Conservation (phyloP, 2,888 invertebrate genomes). For the Diarsia rubi region DNA sequence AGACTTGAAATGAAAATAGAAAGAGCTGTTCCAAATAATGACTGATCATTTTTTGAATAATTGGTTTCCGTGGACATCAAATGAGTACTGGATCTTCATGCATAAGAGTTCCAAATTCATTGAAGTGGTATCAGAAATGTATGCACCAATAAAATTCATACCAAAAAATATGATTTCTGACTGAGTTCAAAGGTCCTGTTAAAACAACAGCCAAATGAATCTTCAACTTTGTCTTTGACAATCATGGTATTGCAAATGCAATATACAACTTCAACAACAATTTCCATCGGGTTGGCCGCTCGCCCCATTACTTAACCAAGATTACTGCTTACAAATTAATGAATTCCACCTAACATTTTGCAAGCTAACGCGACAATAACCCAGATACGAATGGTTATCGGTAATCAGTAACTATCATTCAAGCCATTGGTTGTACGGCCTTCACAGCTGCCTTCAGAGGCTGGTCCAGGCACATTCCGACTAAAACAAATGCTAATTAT, state of each 20-base stretch:
- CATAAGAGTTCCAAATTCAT: not conserved
- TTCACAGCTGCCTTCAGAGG: slow-evolving; percentile 68
- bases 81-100: not conserved
- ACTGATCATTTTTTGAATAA: not conserved
- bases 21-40: not conserved
- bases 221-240: not conserved
- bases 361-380: slow-evolving; percentile 48
- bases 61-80: not conserved
- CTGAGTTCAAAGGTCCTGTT: not conserved
- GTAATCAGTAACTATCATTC: slow-evolving; percentile 65
- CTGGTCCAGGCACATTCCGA: slow-evolving; percentile 65
- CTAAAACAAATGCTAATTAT: slow-evolving; percentile 72
- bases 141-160: no score
- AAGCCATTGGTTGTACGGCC: slow-evolving; percentile 64
- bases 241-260: slow-evolving; percentile 2
- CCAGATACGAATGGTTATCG: slow-evolving; percentile 59
- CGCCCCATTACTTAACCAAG: slow-evolving; percentile 7
- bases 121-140: not conserved
- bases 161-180: no score
- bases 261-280: slow-evolving; percentile 2
- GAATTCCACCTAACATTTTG: slow-evolving; percentile 55
- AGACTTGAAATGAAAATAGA: not conserved
- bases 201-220: slow-evolving; percentile 4
- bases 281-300: slow-evolving; percentile 8
- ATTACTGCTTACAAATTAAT: slow-evolving; percentile 46